Evolutionary conservation across 2,113 vertebrate species (phyloP).

Genomic region (Buteo buteo): DNA sequence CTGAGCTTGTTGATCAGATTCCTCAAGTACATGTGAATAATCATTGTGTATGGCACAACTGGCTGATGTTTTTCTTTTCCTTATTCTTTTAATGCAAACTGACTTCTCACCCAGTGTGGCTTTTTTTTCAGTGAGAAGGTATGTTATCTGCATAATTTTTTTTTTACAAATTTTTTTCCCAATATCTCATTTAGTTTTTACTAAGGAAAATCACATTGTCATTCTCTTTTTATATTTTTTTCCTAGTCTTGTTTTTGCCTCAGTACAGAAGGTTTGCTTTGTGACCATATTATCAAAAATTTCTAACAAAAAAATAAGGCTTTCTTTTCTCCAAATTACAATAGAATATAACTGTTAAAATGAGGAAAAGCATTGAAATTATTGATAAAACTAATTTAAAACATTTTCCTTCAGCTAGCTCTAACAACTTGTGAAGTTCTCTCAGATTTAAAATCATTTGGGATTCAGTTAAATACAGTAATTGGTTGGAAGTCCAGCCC

Average conservation of each 20-base stretch:
- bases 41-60: neutral
- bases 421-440: constrained; percentile 3
- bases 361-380: neutral
- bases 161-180: neutral
- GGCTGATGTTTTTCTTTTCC: neutral
- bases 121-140: neutral
- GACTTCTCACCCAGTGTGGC: neutral
- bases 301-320: neutral
- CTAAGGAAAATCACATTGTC: neutral
- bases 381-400: constrained; percentile 56
- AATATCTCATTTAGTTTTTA: neutral
- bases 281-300: neutral
- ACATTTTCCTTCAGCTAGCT: constrained; percentile 24
- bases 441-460: neutral
- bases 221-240: neutral
- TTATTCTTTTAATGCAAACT: neutral
- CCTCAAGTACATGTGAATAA: neutral
- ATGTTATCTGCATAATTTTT: neutral
- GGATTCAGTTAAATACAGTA: constrained; percentile 31
- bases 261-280: neutral
- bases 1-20: neutral
- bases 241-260: neutral
- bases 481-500: constrained; percentile 19
- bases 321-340: neutral
- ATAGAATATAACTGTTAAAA: neutral